A percentile compares a stretch with the other conserved stretches of the same genome.
Evolutionary conservation across 2,888 invertebrate species (phyloP).

Genomic region (Rotaria macrura): DNA sequence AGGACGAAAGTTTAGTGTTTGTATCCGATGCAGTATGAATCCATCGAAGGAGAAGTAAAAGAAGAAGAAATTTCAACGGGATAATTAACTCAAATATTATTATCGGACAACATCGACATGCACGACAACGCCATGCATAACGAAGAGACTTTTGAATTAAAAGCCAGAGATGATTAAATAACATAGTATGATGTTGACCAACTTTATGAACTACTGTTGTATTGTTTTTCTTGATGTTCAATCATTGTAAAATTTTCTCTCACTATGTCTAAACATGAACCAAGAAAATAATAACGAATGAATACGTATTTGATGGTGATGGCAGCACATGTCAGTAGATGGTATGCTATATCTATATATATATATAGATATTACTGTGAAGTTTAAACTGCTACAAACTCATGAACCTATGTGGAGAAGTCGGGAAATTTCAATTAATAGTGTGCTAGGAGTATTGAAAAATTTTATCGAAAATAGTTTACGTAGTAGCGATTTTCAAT

Average conservation of each 20-base stretch:
- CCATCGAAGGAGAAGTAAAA: not conserved
- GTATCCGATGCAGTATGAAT: not conserved
- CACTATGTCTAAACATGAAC: not conserved
- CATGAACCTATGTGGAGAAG: too few species aligned
- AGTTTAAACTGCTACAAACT: too few species aligned
- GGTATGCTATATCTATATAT: too few species aligned
- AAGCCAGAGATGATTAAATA: not conserved
- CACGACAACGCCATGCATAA: slow-evolving; percentile 8
- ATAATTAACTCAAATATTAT: not conserved
- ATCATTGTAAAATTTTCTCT: not conserved
- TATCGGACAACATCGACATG: not conserved
- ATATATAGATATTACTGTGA: too few species aligned
- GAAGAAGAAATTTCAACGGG: not conserved
- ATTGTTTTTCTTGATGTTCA: not conserved
- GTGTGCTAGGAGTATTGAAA: too few species aligned
- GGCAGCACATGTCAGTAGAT: not conserved
- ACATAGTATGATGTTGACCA: not conserved
- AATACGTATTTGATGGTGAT: not conserved
- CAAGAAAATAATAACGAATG: not conserved
- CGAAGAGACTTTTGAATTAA: not conserved
- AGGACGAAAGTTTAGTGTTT: not conserved
- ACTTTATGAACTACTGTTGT: too few species aligned
- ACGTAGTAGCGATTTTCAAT: too few species aligned
- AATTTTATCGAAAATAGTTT: too few species aligned
- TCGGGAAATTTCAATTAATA: too few species aligned